A percentile compares a stretch with the other conserved stretches of the same genome.
phyloP scores from a whole-genome alignment of 2,888 invertebrate species.

The Halictus quadricinctus region DNA sequence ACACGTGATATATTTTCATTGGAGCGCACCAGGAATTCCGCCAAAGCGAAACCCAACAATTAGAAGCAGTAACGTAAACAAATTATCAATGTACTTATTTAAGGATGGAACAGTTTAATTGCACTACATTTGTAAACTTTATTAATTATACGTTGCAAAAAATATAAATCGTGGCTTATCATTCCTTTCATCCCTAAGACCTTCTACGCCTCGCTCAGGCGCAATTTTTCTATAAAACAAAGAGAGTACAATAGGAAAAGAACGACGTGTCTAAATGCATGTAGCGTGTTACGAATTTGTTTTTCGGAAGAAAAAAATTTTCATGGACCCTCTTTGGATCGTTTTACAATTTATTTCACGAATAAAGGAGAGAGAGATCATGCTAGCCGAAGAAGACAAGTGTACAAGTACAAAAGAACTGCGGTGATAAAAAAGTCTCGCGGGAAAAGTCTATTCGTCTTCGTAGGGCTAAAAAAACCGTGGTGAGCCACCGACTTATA shows the following conservation, averaged over 20 bases:
- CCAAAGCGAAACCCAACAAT: slow-evolving; percentile 43
- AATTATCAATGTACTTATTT: slow-evolving; percentile 71
- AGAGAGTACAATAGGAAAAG: background rate
- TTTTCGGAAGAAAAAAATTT: background rate
- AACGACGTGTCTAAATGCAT: background rate
- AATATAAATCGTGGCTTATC: slow-evolving; percentile 33
- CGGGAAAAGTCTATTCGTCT: background rate
- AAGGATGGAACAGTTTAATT: slow-evolving; percentile 70
- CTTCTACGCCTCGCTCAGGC: background rate
- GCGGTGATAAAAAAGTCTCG: background rate
- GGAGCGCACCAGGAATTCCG: slow-evolving; percentile 29
- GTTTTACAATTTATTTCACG: background rate
- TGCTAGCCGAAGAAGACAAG: background rate
- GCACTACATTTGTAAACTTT: slow-evolving; percentile 77
- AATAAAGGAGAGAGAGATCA: background rate
- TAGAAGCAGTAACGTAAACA: slow-evolving; percentile 52
- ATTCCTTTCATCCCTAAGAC: slow-evolving; percentile 29
- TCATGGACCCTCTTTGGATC: background rate
- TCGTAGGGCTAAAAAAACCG: background rate
- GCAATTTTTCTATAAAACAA: background rate
- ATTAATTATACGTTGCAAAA: slow-evolving; percentile 76
- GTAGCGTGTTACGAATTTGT: background rate
- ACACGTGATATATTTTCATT: slow-evolving; percentile 43
- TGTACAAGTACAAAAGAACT: background rate
- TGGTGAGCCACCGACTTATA: slow-evolving; percentile 21